These are phyloP conservation scores for Cheilosia vernalis DNA, from an alignment of 2,888 invertebrate species.

Conservation along the genomic window DNA sequence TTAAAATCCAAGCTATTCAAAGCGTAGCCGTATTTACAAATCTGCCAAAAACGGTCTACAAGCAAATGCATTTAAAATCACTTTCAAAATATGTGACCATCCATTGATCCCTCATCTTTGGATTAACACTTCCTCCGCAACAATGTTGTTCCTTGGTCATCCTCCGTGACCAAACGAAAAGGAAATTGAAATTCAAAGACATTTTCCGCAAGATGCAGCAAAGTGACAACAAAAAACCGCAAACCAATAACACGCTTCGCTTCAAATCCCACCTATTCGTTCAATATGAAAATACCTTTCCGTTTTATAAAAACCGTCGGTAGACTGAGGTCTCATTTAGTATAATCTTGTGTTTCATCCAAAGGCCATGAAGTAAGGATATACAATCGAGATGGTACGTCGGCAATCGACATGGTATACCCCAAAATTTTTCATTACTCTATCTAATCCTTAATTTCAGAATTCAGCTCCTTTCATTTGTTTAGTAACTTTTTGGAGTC, in stretches of 20 bases:
- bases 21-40: no score
- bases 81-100: no score
- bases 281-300: neutral
- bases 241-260: conserved; percentile 52
- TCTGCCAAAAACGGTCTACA: no score
- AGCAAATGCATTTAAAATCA: no score
- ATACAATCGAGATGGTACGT: conserved; percentile 45
- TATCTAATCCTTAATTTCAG: conserved; percentile 24
- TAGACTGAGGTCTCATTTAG: conserved; percentile 15
- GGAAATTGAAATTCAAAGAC: conserved; percentile 23
- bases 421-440: neutral
- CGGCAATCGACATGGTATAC: neutral
- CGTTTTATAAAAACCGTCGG: conserved; percentile 56
- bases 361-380: conserved; percentile 46
- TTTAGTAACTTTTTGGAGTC: conserved; percentile 20
- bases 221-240: conserved; percentile 54
- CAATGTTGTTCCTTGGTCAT: neutral
- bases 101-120: neutral
- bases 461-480: conserved; percentile 12
- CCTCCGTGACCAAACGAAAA: conserved; percentile 23
- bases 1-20: no score
- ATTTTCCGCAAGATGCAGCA: conserved; percentile 9
- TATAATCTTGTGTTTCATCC: conserved; percentile 26
- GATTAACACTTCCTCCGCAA: conserved; percentile 21
- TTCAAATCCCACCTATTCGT: neutral